A percentile compares a stretch with the other conserved stretches of the same genome.
phyloP scores from a whole-genome alignment of 2,888 invertebrate genomes.

The Conomelus anceps region DNA sequence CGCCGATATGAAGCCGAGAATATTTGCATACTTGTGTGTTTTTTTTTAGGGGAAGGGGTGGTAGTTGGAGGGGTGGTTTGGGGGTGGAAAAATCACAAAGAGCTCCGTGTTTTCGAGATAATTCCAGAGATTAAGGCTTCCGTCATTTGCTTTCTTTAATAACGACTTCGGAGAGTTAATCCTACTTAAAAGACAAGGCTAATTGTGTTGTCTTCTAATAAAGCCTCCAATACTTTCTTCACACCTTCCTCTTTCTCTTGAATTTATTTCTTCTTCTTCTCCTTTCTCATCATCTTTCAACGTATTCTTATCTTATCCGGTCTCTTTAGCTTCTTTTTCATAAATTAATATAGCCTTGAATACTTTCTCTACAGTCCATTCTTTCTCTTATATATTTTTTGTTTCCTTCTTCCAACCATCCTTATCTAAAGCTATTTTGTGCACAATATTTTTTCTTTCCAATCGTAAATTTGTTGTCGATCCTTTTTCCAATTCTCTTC shows the following conservation, averaged over 20 bases:
- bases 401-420: no score
- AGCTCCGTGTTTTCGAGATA: background rate
- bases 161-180: background rate
- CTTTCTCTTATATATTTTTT: no score
- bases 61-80: constrained; percentile 2
- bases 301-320: no score
- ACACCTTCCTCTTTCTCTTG: background rate
- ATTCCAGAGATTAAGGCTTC: background rate
- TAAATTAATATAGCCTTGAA: no score
- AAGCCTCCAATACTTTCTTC: background rate
- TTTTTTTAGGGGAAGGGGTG: background rate
- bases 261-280: no score
- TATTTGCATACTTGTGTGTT: constrained; percentile 16
- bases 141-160: background rate
- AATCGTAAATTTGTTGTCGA: no score
- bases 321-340: no score
- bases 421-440: no score
- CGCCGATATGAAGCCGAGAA: background rate
- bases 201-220: background rate
- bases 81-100: background rate
- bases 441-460: no score
- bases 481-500: no score
- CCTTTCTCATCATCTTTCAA: no score
- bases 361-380: no score
- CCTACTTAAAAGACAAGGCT: background rate